Base-by-base conservation (phyloP, 2,797 vertebrate species). In the Oreonectes daqikongensis region DNA sequence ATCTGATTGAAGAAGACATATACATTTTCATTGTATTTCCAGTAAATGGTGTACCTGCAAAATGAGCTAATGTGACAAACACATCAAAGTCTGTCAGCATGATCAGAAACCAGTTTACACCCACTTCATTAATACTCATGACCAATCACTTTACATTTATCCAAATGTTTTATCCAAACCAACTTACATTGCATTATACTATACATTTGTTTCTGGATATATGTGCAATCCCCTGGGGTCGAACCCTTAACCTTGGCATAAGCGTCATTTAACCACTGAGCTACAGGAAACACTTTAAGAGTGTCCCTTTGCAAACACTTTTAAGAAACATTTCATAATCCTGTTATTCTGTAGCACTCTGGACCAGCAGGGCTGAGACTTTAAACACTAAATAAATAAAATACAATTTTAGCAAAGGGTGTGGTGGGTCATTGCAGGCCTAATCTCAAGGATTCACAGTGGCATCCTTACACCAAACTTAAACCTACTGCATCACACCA, bases 361-460 rank as follows among this genome's bases (percentile, higher is more conserved):
- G 59, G 28, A 28, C 59, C n/a, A 40, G 10, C 40, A 24, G 8
- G 18, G 17, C 50, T 59, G n/a, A 50, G 48, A 32, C 57, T 72
- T 65, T 60, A 77, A 76, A 76, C 22, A 52, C 44, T 30, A 68
- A 77, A 60, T 64, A 66, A 72, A 75, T 48, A 20, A 1, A 48
- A 50, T n/a, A 57, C 60, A 59, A 53, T 77, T 78, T 69, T 63
- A 79, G 65, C 78, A 76, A 83, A 83, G 91, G 92, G 93, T 89
- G 92, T 86, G 88, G 90, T 88, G 60, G 74, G 81, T 80, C 72
- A 78, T 57, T 67, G 24, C 38, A 73, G 75, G 79, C 81, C 82
- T 93, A 92, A 93, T 94, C 93, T 92, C 81, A 69, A 87, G 87
- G 90, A 90, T 91, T 93, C 91, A 92, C 87, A 85, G 88, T 81